These are phyloP conservation scores for Alectura lathami DNA, from an alignment of 2,113 vertebrate genomes.

Conservation along the genomic window DNA sequence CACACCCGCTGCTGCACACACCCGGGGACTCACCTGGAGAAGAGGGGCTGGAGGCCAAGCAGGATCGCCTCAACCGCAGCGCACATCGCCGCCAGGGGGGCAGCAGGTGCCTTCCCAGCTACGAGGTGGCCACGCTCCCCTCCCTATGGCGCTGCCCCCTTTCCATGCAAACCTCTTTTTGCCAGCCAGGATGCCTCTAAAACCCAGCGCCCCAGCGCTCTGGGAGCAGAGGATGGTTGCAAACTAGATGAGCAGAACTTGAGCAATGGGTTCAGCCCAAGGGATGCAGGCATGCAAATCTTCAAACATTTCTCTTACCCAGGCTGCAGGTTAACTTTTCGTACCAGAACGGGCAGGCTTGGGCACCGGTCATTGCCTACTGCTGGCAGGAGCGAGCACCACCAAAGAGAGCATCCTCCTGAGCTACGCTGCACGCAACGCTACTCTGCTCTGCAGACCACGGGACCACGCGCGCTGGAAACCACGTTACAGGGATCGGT, in stretches of 20 bases:
- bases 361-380: neutral
- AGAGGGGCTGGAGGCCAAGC: neutral
- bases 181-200: neutral
- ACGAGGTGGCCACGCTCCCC: neutral
- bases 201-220: accelerated
- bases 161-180: neutral
- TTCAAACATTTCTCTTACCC: neutral
- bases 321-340: neutral
- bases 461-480: neutral
- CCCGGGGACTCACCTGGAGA: slow-evolving; percentile 43
- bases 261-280: neutral
- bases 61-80: neutral
- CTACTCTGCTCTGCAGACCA: neutral
- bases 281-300: neutral
- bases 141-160: neutral
- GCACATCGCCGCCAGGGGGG: neutral
- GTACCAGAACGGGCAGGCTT: neutral
- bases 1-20: neutral
- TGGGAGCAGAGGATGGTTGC: neutral
- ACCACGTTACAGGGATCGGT: too few species aligned
- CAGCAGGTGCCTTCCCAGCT: neutral
- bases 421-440: neutral
- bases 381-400: neutral
- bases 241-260: neutral
- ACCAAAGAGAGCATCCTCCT: neutral